These are phyloP conservation scores for Ridgeia piscesae DNA, from an alignment of 1,140 invertebrate species.

Conservation along the genomic window DNA sequence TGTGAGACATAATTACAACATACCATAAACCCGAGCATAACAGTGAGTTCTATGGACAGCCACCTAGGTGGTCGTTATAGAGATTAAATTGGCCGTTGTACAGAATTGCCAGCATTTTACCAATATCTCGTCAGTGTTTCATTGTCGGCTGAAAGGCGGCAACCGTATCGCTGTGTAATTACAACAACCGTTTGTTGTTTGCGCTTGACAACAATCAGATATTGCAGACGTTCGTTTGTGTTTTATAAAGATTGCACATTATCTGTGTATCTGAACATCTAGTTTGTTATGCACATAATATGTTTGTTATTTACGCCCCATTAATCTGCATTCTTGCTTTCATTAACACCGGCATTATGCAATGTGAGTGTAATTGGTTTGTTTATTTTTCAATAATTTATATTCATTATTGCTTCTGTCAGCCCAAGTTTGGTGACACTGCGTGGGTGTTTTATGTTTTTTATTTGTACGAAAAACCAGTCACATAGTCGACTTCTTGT, in stretches of 20 bases:
- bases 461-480: too few relatives aligned
- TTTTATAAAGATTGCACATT: background rate
- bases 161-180: background rate
- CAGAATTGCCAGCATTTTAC: background rate
- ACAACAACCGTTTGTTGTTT: background rate
- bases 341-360: too few relatives aligned
- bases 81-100: background rate
- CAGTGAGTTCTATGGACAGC: background rate
- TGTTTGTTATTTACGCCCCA: background rate
- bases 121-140: background rate
- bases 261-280: background rate
- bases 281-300: background rate
- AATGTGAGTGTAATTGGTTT: too few relatives aligned
- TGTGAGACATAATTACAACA: background rate
- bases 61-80: background rate
- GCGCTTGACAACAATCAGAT: background rate
- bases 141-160: background rate
- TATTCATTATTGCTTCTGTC: too few relatives aligned
- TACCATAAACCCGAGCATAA: background rate
- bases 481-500: too few relatives aligned
- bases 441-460: too few relatives aligned
- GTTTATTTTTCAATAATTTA: too few relatives aligned
- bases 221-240: background rate
- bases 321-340: too few relatives aligned
- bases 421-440: too few relatives aligned